Base-by-base conservation (phyloP, 2,113 vertebrate genomes). In the Serinus canaria region DNA sequence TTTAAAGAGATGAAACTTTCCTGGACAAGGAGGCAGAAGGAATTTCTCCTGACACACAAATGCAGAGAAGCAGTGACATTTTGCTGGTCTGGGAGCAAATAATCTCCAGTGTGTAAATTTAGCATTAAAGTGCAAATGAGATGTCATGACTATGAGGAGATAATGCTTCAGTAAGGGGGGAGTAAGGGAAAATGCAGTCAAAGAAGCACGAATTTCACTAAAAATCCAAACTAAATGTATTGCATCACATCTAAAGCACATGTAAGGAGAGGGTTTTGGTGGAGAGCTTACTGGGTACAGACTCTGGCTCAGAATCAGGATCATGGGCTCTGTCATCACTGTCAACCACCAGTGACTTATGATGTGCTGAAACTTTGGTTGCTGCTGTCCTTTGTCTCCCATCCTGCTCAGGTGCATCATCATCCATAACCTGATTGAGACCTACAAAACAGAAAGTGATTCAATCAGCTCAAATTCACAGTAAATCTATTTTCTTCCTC, bases 381-480 rank as follows among this genome's bases (percentile, higher is more conserved):
- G 83, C 62, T 75, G 95, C 52, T 55, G 87, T 97, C 83, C 79
- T 98, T 77, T 95, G 96, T 78, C 73, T 91, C 22, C 66, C 58
- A 21, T 39, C 35, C 11, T 21, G 9, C 30, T 13, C 28, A 23
- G 11, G 17, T 15, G 50, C 8, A 0, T 94, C 92, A 31, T 97
- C 98, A 79, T 96, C 82, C 19, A 90, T 95, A 87, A 98, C 98
- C 83, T 94, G 88, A 95, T 98, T 96, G n/a, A 98, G 92, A 44
- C 97, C 98, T 99, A 66, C 24, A 84, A 63, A 74, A 83, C 5
- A 89, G 24, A 72, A 25, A n/a, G 12, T 19, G 17, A 11, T 41
- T 68, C 44, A 35, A 50, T 49, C 31, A 63, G 37, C 35, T 75
- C 11, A 62, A 87, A 74, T 50, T 62, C 67, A 50, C 16, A 83